Conservation (phyloP, 2,113 vertebrate genomes). For the Sterrhoptilus dennistouni region DNA sequence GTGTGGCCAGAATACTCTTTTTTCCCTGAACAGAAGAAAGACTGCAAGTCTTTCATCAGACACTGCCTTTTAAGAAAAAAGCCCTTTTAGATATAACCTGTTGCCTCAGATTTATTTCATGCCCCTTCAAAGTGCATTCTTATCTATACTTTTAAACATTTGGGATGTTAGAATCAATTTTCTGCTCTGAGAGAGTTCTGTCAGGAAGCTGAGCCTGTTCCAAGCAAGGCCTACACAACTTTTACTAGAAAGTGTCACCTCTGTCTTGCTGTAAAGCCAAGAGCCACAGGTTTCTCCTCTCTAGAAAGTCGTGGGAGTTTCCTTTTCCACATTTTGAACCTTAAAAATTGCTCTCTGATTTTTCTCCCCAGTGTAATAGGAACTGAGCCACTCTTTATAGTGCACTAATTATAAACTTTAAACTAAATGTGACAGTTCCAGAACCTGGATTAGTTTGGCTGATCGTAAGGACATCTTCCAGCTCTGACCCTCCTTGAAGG, state of each 20-base stretch:
- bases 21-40: neutral
- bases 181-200: neutral
- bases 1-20: neutral
- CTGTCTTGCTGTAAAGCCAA: neutral
- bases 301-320: neutral
- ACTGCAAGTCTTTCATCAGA: neutral
- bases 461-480: neutral
- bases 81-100: neutral
- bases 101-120: neutral
- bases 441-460: neutral
- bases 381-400: neutral
- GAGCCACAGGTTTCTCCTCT: neutral
- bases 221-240: neutral
- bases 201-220: neutral
- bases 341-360: neutral
- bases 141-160: neutral
- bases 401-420: neutral
- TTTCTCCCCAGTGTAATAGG: neutral
- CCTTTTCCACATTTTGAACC: neutral
- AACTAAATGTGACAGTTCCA: neutral
- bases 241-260: neutral
- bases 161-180: neutral
- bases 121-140: neutral
- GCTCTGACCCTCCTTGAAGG: neutral
- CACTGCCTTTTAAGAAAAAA: neutral